Evolutionary conservation across 2,113 vertebrate genomes (phyloP).

Genomic region (Ageneiosus marmoratus): DNA sequence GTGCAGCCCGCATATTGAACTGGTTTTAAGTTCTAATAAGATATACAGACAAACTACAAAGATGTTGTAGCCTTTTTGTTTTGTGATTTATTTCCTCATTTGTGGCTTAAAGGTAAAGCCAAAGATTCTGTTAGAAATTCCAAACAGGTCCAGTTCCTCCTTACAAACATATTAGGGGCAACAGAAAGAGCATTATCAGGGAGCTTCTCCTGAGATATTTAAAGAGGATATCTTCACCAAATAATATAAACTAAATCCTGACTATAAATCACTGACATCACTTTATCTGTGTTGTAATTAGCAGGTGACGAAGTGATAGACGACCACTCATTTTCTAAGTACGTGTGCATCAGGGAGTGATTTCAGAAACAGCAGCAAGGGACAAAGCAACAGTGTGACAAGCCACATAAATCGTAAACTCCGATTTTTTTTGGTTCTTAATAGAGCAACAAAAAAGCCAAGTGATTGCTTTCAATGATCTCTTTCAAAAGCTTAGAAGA

Average conservation of each 20-base stretch:
- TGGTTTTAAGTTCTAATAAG: background rate
- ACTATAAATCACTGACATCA: background rate
- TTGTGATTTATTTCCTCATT: slow-evolving; percentile 15
- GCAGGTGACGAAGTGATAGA: background rate
- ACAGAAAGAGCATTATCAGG: background rate
- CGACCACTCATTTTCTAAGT: background rate
- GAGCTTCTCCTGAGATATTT: background rate
- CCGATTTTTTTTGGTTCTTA: background rate
- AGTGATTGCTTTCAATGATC: background rate
- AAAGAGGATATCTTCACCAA: background rate
- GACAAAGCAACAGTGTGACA: background rate
- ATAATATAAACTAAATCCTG: background rate
- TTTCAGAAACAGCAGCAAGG: background rate
- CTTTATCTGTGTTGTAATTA: background rate
- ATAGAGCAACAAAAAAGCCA: background rate
- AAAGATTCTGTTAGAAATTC: background rate
- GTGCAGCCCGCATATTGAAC: background rate
- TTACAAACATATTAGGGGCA: slow-evolving; percentile 1
- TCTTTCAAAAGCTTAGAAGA: background rate
- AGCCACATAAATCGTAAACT: background rate
- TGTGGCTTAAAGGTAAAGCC: background rate
- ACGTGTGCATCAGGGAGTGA: background rate
- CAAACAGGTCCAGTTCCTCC: background rate
- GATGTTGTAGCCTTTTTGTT: background rate
- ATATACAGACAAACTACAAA: background rate